Base-by-base conservation (phyloP, 2,113 vertebrate species). In the Pampusana beccarii region DNA sequence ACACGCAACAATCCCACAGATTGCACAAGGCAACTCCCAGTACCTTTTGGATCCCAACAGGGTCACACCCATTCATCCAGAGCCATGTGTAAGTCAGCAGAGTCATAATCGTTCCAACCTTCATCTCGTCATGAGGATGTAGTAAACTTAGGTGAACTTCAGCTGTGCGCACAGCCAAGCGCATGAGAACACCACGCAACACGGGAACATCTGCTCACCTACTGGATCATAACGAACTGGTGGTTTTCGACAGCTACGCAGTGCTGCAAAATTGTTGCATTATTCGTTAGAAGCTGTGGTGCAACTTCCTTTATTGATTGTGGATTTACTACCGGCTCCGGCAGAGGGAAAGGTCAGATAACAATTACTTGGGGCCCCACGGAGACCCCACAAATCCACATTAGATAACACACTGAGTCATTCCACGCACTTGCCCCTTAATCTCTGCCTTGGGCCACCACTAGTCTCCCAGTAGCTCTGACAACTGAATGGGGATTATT, bases 361-460 rank as follows among this genome's bases (percentile, higher is more conserved):
- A 72, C 78, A 79, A 92, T 58, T 70, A 42, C 38, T 46, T 6
- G 16, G 29, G 71, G 78, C 85, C 60, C 70, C 57, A 17, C 23
- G 4, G 90, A 83, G 88, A 73, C 79, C 88, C 67, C 82, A 29
- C 80, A 71, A n/a, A 84, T 73, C 90, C 34, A 17, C 1, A 0
- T 29, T 61, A 42, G 69, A 34, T 51, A 95, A 78, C 1, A 2
- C 23, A 24, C 18, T 67, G 80, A 95, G 56, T 48, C 72, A 86
- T 24, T 50, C 78, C 9, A 7, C 25, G 33, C 17, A 10, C 74
- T 90, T 80, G 50, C 56, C 67, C 75, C 83, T 70, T 95, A 56
- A 94, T 86, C 69, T 86, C 91, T 86, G 88, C 92, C 91, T 80
- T 54, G 36, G 92, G 88, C 74, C 82, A 90, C 58, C 51, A 50